phyloP scores from a whole-genome alignment of 2,797 vertebrate species.

The Diplodus puntazzo region DNA sequence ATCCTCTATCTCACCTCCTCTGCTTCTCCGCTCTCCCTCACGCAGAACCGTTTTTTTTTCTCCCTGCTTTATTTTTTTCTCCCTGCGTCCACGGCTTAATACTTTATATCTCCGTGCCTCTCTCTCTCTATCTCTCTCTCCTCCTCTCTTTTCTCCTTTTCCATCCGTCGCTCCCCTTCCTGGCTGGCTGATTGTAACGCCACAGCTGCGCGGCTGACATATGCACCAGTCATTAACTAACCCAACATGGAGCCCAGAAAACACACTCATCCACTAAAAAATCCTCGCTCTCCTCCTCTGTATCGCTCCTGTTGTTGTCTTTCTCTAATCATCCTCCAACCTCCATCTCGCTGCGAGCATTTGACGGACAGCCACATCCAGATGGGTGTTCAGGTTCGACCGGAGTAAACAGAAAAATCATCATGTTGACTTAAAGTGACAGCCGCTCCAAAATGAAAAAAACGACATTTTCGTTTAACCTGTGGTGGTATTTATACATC shows the following conservation, averaged over 20 bases:
- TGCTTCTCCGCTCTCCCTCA: conserved; percentile 49
- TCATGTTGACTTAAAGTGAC: no score
- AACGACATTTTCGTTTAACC: no score
- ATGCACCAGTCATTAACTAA: conserved; percentile 82
- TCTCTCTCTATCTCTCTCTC: conserved; percentile 32
- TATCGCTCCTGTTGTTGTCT: conserved; percentile 25
- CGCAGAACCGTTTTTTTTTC: conserved; percentile 48
- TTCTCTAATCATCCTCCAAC: conserved; percentile 40
- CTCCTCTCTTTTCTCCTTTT: conserved; percentile 35
- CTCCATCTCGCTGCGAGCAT: background rate
- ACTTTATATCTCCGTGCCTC: conserved; percentile 50
- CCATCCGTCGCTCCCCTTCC: conserved; percentile 54
- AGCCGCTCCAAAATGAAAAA: no score
- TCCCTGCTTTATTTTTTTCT: conserved; percentile 16
- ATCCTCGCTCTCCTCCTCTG: conserved; percentile 62
- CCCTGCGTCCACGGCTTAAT: conserved; percentile 50
- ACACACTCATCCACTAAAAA: conserved; percentile 74
- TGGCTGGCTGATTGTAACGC: conserved; percentile 76
- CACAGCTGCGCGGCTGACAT: conserved; percentile 78
- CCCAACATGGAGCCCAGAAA: conserved; percentile 73
- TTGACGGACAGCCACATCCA: conserved; percentile 33
- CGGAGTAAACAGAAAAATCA: conserved; percentile 46
- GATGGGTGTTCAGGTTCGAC: conserved; percentile 30
- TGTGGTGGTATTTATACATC: no score
- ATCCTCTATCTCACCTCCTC: conserved; percentile 69